phyloP scores from a whole-genome alignment of 2,113 vertebrate species.

The Semicossyphus pulcher region DNA sequence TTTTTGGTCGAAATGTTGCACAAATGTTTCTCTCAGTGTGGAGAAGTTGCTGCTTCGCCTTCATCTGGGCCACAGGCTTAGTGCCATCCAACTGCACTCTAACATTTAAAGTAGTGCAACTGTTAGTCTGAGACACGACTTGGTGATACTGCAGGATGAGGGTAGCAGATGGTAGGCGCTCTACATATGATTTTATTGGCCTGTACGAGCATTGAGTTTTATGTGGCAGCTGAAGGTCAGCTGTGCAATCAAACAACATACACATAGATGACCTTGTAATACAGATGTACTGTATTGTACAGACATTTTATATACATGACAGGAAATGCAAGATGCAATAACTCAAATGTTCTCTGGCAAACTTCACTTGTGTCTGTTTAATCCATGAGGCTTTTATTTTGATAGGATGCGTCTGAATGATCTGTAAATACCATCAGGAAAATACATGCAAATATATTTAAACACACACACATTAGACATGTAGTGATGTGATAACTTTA shows the following conservation, averaged over 20 bases:
- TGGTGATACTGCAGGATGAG: not conserved
- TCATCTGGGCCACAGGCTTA: constrained; percentile 42
- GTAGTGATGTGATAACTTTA: too few species aligned
- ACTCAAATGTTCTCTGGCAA: not conserved
- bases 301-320: not conserved
- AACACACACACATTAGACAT: too few species aligned
- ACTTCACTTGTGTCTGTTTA: not conserved
- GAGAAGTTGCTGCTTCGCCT: constrained; percentile 43
- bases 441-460: not conserved
- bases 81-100: constrained; percentile 26
- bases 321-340: not conserved
- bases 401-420: not conserved
- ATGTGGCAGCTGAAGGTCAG: constrained; percentile 7
- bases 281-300: not conserved
- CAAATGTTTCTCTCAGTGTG: constrained; percentile 77
- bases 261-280: too few species aligned
- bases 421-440: not conserved
- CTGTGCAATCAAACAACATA: not conserved
- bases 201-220: not conserved
- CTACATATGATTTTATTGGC: not conserved
- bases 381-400: not conserved
- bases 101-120: constrained; percentile 11
- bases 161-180: not conserved
- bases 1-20: constrained; percentile 79
- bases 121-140: not conserved